Percentiles rank a stretch among this genome's conserved stretches.
Conservation (phyloP, 2,797 vertebrate species). For the Todus mexicanus region DNA sequence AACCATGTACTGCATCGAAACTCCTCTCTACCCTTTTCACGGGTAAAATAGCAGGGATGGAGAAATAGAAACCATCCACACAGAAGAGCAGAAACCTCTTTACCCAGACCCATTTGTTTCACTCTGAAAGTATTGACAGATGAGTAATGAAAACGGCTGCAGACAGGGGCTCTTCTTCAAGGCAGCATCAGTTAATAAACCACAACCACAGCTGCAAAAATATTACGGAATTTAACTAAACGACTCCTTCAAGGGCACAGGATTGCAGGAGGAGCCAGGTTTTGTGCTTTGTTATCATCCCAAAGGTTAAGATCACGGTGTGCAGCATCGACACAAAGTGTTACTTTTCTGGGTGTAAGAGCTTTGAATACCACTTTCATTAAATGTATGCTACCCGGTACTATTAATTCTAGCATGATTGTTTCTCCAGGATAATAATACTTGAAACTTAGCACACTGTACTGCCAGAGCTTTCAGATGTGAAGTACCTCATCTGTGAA, state of each 20-base stretch:
- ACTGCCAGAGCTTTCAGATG: background rate
- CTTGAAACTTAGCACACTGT: background rate
- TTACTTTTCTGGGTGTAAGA: background rate
- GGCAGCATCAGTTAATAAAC: conserved; percentile 57
- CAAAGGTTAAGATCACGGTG: background rate
- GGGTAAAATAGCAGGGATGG: background rate
- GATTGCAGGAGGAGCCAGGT: background rate
- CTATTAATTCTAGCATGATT: background rate
- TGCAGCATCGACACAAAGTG: background rate
- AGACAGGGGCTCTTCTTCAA: conserved; percentile 32
- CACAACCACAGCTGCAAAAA: conserved; percentile 57
- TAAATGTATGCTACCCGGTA: background rate
- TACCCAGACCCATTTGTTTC: conserved; percentile 37
- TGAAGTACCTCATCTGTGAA: background rate
- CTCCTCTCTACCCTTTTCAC: background rate
- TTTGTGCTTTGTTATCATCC: background rate
- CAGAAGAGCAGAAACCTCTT: background rate
- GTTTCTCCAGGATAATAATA: background rate
- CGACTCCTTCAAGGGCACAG: conserved; percentile 33
- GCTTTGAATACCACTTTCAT: background rate
- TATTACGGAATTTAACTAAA: conserved; percentile 56
- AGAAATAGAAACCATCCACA: background rate
- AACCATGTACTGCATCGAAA: background rate
- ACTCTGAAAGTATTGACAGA: conserved; percentile 50
- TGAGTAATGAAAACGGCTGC: conserved; percentile 57